These are phyloP conservation scores for Benthosema pterotum DNA, from an alignment of 2,797 vertebrate species.

Conservation along the genomic window DNA sequence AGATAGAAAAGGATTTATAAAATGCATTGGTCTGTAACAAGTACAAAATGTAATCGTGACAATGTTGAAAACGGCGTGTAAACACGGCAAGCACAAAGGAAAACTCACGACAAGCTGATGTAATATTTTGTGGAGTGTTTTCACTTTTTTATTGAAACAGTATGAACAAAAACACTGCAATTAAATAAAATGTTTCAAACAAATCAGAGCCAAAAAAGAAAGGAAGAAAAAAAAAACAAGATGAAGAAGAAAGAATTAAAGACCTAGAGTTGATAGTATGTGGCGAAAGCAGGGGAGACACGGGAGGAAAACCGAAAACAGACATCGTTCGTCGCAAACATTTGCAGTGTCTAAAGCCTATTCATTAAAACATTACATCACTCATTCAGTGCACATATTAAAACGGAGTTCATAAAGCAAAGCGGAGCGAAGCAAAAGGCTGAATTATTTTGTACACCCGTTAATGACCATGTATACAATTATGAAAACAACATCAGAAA, in stretches of 20 bases:
- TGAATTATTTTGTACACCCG: constrained; percentile 68
- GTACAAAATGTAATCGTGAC: not conserved
- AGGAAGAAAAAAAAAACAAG: not conserved
- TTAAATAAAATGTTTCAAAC: constrained; percentile 80
- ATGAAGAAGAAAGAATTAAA: constrained; percentile 70
- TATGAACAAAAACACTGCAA: constrained; percentile 81
- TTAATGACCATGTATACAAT: constrained; percentile 54
- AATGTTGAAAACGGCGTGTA: constrained; percentile 9
- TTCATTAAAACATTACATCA: constrained; percentile 70
- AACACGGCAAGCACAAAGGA: not conserved
- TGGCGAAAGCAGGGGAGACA: constrained; percentile 46
- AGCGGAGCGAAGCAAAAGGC: constrained; percentile 64
- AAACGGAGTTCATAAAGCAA: constrained; percentile 68
- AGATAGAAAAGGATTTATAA: no score
- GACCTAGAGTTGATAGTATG: constrained; percentile 59
- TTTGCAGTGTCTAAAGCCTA: constrained; percentile 82
- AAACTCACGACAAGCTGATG: constrained; percentile 3
- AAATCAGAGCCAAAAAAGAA: constrained; percentile 51
- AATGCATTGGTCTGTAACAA: no score
- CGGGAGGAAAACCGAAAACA: constrained; percentile 37
- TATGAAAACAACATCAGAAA: constrained; percentile 46
- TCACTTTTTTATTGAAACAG: constrained; percentile 81
- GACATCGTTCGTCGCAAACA: constrained; percentile 78
- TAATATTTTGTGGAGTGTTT: constrained; percentile 44
- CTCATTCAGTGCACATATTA: constrained; percentile 82